Evolutionary conservation across 2,888 invertebrate genomes (phyloP).

Genomic region (Leistus spinibarbis): DNA sequence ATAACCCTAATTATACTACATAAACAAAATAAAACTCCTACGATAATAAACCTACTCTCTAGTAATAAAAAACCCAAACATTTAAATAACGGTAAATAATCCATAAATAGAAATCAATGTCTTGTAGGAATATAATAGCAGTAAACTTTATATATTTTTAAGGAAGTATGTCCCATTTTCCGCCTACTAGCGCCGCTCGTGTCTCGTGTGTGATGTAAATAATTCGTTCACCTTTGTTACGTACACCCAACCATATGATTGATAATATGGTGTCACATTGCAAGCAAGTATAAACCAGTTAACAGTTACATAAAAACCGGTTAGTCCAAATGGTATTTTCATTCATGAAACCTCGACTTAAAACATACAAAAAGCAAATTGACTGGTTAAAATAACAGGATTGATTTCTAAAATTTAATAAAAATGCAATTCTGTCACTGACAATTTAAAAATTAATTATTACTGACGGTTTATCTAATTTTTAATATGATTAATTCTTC

Average conservation of each 20-base stretch:
- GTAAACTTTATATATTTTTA: neutral
- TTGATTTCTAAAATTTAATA: neutral
- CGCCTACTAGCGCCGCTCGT: neutral
- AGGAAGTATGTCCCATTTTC: neutral
- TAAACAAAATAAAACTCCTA: neutral
- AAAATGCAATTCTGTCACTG: too few relatives aligned
- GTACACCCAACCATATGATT: conserved; percentile 18
- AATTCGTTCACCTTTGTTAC: conserved; percentile 20
- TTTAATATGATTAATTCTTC: neutral
- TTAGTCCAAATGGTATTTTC: neutral
- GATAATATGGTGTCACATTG: conserved; percentile 13
- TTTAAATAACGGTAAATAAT: neutral
- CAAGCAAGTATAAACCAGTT: neutral
- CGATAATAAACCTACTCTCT: neutral
- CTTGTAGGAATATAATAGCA: neutral
- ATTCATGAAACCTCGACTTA: neutral
- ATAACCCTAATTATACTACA: too few relatives aligned
- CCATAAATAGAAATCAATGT: neutral
- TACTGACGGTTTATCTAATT: too few relatives aligned
- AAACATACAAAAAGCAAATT: neutral
- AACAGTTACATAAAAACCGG: neutral
- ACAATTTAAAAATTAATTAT: too few relatives aligned
- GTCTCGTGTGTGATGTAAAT: conserved; percentile 17
- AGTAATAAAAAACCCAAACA: neutral
- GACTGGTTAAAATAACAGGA: neutral